These are phyloP conservation scores for Loriculus beryllinus DNA, from an alignment of 2,797 vertebrate species.

Conservation along the genomic window DNA sequence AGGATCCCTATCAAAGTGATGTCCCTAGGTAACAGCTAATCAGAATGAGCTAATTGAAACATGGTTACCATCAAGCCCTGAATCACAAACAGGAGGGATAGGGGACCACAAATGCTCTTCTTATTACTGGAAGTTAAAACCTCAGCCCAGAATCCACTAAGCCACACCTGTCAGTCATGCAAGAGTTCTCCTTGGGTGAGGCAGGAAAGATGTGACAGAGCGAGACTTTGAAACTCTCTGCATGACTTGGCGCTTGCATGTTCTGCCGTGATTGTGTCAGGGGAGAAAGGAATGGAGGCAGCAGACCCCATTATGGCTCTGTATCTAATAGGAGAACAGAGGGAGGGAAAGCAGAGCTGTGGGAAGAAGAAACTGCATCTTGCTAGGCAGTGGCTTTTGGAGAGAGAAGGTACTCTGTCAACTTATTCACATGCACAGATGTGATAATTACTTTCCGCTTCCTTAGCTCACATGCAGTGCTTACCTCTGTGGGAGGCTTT, in stretches of 20 bases:
- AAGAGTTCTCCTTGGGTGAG: not conserved
- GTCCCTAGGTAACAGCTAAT: not conserved
- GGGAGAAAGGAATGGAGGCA: not conserved
- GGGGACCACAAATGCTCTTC: not conserved
- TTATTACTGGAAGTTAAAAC: not conserved
- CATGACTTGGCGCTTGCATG: not conserved
- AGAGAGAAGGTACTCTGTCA: not conserved
- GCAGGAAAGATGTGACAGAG: not conserved
- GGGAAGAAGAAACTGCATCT: not conserved
- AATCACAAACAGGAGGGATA: not conserved
- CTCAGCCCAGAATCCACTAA: not conserved
- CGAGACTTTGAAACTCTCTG: not conserved
- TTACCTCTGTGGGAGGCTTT: slow-evolving; percentile 12
- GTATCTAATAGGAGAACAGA: not conserved
- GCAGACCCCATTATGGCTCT: not conserved
- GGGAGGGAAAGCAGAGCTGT: not conserved
- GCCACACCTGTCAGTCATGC: not conserved
- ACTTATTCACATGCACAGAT: not conserved
- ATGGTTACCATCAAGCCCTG: not conserved
- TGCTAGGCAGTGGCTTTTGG: not conserved
- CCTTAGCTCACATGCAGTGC: not conserved
- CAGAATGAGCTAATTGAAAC: not conserved
- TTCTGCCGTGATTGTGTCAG: not conserved
- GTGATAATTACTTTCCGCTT: slow-evolving; percentile 19
- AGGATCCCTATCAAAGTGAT: not conserved